A percentile compares a stretch with the other conserved stretches of the same genome.
phyloP scores from a whole-genome alignment of 2,797 vertebrate genomes.

The Neoniphon sammara region DNA sequence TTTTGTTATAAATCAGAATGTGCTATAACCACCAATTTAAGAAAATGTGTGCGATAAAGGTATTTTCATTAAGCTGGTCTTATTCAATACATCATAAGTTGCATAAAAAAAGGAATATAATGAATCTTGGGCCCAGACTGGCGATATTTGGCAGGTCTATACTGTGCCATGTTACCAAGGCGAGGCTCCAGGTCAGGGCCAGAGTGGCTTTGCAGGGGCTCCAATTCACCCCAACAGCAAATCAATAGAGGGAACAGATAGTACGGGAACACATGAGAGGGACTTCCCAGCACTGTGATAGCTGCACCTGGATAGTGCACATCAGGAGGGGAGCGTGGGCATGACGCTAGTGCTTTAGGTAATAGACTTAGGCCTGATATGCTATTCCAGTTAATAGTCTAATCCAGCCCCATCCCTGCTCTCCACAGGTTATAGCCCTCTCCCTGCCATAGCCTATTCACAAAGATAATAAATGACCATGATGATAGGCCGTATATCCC shows the following conservation, averaged over 20 bases:
- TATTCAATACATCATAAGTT: too few species aligned
- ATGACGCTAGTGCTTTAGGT: conserved; percentile 65
- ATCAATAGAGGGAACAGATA: conserved; percentile 55
- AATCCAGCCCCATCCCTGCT: conserved; percentile 71
- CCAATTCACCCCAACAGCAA: conserved; percentile 41
- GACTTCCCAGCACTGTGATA: conserved; percentile 33
- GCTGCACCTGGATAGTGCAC: conserved; percentile 55
- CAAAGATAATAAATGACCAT: conserved; percentile 94
- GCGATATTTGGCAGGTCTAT: too few species aligned
- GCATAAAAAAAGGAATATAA: too few species aligned
- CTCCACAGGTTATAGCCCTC: conserved; percentile 86
- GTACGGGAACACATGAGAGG: conserved; percentile 66
- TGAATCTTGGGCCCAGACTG: too few species aligned
- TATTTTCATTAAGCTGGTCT: too few species aligned
- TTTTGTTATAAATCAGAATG: too few species aligned
- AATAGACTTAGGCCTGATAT: conserved; percentile 77
- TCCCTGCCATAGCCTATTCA: conserved; percentile 95
- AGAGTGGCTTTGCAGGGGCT: conserved; percentile 30
- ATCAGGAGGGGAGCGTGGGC: conserved; percentile 61
- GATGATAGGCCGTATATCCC: conserved; percentile 90
- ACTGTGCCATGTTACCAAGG: too few species aligned
- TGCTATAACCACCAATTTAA: too few species aligned
- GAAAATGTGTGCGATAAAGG: too few species aligned
- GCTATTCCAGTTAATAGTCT: conserved; percentile 77
- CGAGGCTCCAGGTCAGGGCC: conserved; percentile 77